Conservation (phyloP, 2,113 vertebrate species). For the Chitala chitala region DNA sequence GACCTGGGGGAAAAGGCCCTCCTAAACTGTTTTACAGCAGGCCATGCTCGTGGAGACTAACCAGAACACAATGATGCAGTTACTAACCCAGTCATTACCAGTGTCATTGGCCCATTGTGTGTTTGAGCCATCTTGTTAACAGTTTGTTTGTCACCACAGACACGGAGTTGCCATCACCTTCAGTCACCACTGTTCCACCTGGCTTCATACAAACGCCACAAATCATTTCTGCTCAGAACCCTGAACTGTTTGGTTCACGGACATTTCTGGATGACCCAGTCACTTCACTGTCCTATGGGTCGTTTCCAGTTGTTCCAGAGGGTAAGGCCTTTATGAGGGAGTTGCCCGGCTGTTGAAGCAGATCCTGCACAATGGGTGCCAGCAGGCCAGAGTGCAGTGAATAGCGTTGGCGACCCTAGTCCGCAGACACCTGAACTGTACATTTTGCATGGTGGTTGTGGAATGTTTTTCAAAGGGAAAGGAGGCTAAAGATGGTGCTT, state of each 20-base stretch:
- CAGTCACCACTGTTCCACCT: conserved; percentile 87
- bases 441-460: neutral
- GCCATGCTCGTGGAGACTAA: conserved; percentile 8
- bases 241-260: conserved; percentile 93
- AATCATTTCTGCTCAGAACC: conserved; percentile 90
- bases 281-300: conserved; percentile 89
- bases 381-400: too few species aligned
- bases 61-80: neutral
- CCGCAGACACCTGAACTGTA: too few species aligned
- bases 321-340: conserved; percentile 88
- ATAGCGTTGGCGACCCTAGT: too few species aligned
- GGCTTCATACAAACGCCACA: conserved; percentile 87
- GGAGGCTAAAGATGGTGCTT: neutral
- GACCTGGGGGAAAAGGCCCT: too few species aligned
- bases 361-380: conserved; percentile 69
- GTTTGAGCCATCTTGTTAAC: conserved; percentile 44
- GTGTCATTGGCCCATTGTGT: neutral
- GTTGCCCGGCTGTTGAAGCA: conserved; percentile 69
- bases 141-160: conserved; percentile 99
- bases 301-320: conserved; percentile 91
- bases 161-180: conserved; percentile 87
- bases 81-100: neutral
- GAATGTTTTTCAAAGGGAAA: neutral
- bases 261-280: conserved; percentile 93
- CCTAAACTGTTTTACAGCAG: too few species aligned